Base-by-base conservation (phyloP, 2,888 invertebrate genomes). In the Portevinia maculata region DNA sequence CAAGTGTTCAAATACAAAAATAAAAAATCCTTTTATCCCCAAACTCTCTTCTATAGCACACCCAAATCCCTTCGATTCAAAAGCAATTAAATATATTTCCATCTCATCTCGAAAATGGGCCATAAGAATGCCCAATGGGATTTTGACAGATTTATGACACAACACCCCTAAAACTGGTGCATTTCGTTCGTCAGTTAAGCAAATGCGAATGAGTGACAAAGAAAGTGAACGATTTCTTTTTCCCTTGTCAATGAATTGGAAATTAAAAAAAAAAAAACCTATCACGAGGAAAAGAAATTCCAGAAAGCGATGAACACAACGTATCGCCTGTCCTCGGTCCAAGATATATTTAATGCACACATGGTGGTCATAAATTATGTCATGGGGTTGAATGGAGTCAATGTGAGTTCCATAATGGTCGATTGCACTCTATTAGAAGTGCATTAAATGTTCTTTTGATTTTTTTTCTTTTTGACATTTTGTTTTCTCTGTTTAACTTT, bases 91-190 rank as follows among this genome's bases (percentile, higher is more conserved):
- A 79, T 75, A 55, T 60, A 74, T 50, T 79, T 55, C 48, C 67
- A 67, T 62, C 59, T 75, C 60, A 60, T 60, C 34, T 67, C 17
- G 34, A 28, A 53, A 71, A 53, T 73, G 39, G 73, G 28, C 55
- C 55, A 39, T 15, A 46, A 21, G 55, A 67, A 70, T 64, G 70
- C 59, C 75, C 75, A 64, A 64, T 70, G 69, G 62, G 69, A 69
- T 64, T 81, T 75, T 81, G 79, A 81, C 75, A 81, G 79, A 81
- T 81, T 81, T 81, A 81, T 81, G 79, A 81, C 69, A 34, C 21
- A 75, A 39, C 55, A 75, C 57, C 70, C 64, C 30, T 44, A 53
- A 19, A 67, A 79, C 67, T 60, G 53, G 73, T 60, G 59, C 73
- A 60, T 60, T 13, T 30, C 11, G 69, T 53, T 64, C 28, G 57